Base-by-base conservation (phyloP, 2,888 invertebrate genomes). In the Dichetophora obliterata region DNA sequence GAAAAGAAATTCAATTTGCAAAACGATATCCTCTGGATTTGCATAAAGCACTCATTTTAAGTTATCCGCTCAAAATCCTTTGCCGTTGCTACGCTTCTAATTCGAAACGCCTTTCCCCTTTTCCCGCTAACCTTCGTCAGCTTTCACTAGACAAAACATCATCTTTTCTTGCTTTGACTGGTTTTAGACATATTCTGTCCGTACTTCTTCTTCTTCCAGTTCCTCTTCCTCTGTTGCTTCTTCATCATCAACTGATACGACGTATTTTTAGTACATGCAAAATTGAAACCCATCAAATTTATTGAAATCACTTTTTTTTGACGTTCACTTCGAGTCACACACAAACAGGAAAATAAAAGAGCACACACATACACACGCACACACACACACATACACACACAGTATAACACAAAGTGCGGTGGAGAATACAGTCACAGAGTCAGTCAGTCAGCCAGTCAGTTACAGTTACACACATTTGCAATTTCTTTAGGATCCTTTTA, bases 201-300 rank as follows among this genome's bases (percentile, higher is more conserved):
- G 59, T 8, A 24, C 22, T 3, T n/a, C 37, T 16, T 65, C 34
- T 6, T 19, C 37, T 31, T 5, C 70, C 57, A 11, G 19, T 34
- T 63, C 34, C 27, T 50, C n/a, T 34, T 63, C 34, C 22, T 50
- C 52, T 27, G 6, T 31, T 22, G 0, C 27, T 19, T 19, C 59
- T 57, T 19, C 70, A 52, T 57, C 31, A 19, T 16, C 57, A 52
- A 24, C 31, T 34, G 70, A 52, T 77, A 69, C 71, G 54, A 69
- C 71, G 54, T 76, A 75, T 80, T 77, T 84, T 85, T 84, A 83
- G 82, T 82, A 82, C 81, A 85, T 83, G 85, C 85, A 79, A 87
- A 88, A 86, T 85, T 86, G 83, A 85, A 87, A 86, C 82, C 87
- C 86, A 87, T 87, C 87, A 87, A 87, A 87, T 88, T 88, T 87